Evolutionary conservation across 2,113 vertebrate species (phyloP).

Genomic region (Electrona antarctica): DNA sequence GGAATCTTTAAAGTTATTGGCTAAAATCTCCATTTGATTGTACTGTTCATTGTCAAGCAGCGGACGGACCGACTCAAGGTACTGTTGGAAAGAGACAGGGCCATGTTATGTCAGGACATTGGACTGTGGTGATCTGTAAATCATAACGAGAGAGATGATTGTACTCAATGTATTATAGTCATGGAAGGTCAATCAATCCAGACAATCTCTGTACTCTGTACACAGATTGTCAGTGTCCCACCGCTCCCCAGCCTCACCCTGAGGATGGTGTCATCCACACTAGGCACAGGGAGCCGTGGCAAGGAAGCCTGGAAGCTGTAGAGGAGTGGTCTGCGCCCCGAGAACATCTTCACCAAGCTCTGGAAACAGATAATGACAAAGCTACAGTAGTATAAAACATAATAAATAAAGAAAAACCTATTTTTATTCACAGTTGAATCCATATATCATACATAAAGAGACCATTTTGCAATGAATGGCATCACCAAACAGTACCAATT

Average conservation of each 20-base stretch:
- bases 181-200: too few species aligned
- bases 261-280: constrained; percentile 84
- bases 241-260: constrained; percentile 78
- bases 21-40: constrained; percentile 82
- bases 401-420: not conserved
- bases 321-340: constrained; percentile 87
- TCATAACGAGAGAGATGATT: too few species aligned
- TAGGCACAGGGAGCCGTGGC: constrained; percentile 89
- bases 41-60: constrained; percentile 83
- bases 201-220: too few species aligned
- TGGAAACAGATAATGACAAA: constrained; percentile 52
- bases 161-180: too few species aligned
- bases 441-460: too few species aligned
- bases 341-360: constrained; percentile 84
- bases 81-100: constrained; percentile 75
- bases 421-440: too few species aligned
- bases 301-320: constrained; percentile 95
- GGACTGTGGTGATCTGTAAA: not conserved
- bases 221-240: not conserved
- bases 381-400: constrained; percentile 3
- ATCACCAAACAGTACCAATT: too few species aligned
- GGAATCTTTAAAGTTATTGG: constrained; percentile 86
- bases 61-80: constrained; percentile 89
- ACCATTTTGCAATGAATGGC: too few species aligned
- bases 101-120: constrained; percentile 3